phyloP scores from a whole-genome alignment of 2,113 vertebrate genomes.

The Motacilla tschutschensis region DNA sequence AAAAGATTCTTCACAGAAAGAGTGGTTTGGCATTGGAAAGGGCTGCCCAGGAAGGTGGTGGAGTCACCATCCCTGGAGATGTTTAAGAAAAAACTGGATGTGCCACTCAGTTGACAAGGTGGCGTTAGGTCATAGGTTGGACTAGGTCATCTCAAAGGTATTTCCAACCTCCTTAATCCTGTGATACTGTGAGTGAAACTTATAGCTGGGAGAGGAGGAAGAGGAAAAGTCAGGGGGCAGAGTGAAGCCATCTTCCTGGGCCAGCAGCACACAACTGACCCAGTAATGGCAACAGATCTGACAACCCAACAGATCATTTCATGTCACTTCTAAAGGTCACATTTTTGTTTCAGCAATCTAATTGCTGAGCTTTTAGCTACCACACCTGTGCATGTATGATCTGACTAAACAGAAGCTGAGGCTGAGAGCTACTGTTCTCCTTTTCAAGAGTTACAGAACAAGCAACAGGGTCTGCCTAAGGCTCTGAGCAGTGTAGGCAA shows the following conservation, averaged over 20 bases:
- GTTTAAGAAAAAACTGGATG: background rate
- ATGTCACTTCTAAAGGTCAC: background rate
- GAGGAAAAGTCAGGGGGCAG: background rate
- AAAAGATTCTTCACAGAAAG: background rate
- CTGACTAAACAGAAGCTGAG: background rate
- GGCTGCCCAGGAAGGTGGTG: background rate
- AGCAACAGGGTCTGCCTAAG: background rate
- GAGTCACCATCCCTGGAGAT: background rate
- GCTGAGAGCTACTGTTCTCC: background rate
- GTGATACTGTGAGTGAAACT: background rate
- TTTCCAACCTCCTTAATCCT: background rate
- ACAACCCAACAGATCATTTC: background rate
- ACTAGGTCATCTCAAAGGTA: background rate
- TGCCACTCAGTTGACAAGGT: background rate
- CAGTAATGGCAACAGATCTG: background rate
- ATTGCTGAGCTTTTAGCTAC: background rate
- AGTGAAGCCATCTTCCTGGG: background rate
- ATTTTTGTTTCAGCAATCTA: background rate
- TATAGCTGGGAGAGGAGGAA: background rate
- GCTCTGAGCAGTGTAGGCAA: background rate
- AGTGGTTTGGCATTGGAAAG: background rate
- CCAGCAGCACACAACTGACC: background rate
- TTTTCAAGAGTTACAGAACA: background rate
- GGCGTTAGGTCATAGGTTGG: background rate
- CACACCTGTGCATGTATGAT: background rate